Conservation (phyloP, 2,113 vertebrate genomes). For the Neotoma lepida region DNA sequence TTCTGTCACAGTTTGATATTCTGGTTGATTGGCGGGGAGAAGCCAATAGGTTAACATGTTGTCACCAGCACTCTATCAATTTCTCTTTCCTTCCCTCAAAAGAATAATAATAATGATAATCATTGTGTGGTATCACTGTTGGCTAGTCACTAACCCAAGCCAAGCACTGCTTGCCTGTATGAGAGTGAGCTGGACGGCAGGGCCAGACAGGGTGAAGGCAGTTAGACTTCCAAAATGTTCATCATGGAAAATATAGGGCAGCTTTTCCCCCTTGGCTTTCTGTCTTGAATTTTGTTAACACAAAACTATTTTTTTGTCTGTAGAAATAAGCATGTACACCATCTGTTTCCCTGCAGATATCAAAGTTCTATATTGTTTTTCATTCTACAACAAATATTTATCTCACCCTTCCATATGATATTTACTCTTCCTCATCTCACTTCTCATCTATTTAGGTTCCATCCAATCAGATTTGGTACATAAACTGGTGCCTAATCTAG, state of each 20-base stretch:
- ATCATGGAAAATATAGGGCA: not conserved
- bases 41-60: not conserved
- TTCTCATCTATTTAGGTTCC: not conserved
- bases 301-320: constrained; percentile 41
- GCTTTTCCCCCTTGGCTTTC: not conserved
- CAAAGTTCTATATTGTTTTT: constrained; percentile 51
- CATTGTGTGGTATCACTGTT: not conserved
- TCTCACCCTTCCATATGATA: constrained; percentile 36
- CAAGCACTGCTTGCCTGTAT: not conserved
- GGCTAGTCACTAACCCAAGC: not conserved
- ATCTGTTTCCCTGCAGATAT: constrained; percentile 44
- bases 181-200: not conserved
- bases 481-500: not conserved
- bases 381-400: constrained; percentile 52
- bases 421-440: not conserved
- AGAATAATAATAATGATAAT: not conserved
- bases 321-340: constrained; percentile 32
- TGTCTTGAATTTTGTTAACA: constrained; percentile 50
- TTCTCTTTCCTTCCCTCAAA: not conserved
- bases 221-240: not conserved
- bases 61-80: not conserved
- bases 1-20: not conserved
- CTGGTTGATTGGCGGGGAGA: not conserved
- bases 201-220: not conserved
- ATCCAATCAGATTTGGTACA: not conserved